These are phyloP conservation scores for Rhinichthys klamathensis DNA, from an alignment of 2,113 vertebrate genomes.

Conservation along the genomic window DNA sequence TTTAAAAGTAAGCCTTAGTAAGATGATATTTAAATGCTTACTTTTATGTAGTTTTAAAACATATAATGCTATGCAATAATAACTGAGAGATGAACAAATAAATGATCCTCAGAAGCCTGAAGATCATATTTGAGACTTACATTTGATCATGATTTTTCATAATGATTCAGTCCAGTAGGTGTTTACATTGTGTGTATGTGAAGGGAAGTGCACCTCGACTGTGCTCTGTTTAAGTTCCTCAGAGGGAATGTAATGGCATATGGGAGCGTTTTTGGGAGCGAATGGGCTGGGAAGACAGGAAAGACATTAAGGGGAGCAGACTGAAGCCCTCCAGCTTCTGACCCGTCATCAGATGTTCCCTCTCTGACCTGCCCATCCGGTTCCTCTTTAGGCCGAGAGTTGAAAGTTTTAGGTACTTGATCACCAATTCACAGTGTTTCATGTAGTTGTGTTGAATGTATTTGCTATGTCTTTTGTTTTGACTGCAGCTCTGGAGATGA, in stretches of 20 bases:
- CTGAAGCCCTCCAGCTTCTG: constrained; percentile 49
- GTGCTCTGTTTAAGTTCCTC: constrained; percentile 32
- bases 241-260: constrained; percentile 49
- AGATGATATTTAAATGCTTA: too few species aligned
- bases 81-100: too few species aligned
- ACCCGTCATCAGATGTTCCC: constrained; percentile 51
- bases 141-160: background rate
- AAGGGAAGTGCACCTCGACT: background rate
- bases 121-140: background rate
- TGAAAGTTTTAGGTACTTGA: background rate
- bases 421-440: background rate
- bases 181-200: background rate
- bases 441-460: background rate
- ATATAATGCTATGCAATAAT: too few species aligned
- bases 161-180: background rate
- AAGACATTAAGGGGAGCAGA: constrained; percentile 54
- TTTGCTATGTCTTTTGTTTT: background rate
- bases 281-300: constrained; percentile 56
- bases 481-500: background rate
- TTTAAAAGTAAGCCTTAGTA: too few species aligned
- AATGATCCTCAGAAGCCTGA: too few species aligned
- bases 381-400: background rate
- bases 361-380: constrained; percentile 33
- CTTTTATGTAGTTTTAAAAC: too few species aligned
- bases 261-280: constrained; percentile 57